Evolutionary conservation across 1,140 invertebrate species (phyloP).

Genomic region (Anadara kagoshimensis): DNA sequence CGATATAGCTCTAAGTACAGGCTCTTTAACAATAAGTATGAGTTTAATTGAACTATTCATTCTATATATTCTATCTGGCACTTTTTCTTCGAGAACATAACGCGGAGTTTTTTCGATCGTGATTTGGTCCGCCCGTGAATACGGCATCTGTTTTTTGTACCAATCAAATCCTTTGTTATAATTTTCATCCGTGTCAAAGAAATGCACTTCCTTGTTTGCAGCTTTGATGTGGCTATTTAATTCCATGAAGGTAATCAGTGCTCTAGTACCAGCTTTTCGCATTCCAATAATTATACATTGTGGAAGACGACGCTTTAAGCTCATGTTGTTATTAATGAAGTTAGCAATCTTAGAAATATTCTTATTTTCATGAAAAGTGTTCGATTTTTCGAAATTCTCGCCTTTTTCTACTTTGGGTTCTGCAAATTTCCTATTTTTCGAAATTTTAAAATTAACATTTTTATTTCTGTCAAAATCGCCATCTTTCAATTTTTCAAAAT

Average conservation of each 20-base stretch:
- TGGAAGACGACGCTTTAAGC: slow-evolving; percentile 39
- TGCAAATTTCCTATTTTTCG: too few species aligned
- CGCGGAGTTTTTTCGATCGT: slow-evolving; percentile 75
- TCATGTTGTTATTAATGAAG: neutral
- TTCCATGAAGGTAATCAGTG: slow-evolving; percentile 70
- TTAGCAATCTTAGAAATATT: too few species aligned
- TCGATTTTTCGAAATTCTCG: too few species aligned
- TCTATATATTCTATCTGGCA: slow-evolving; percentile 85
- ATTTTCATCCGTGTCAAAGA: slow-evolving; percentile 71
- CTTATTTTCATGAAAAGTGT: too few species aligned
- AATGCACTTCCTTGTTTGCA: slow-evolving; percentile 68
- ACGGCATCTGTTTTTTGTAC: slow-evolving; percentile 66
- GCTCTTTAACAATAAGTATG: slow-evolving; percentile 91
- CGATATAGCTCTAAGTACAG: slow-evolving; percentile 90
- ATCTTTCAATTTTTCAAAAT: too few species aligned
- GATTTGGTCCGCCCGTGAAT: slow-evolving; percentile 56
- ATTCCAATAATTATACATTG: slow-evolving; percentile 72
- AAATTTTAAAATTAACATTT: too few species aligned
- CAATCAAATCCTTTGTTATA: slow-evolving; percentile 72
- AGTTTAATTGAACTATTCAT: slow-evolving; percentile 90
- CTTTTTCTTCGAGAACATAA: slow-evolving; percentile 78
- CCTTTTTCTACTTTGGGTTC: too few species aligned
- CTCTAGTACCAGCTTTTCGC: slow-evolving; percentile 73
- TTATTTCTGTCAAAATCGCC: too few species aligned
- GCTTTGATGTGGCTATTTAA: slow-evolving; percentile 69